These are phyloP conservation scores for Ochotona princeps DNA, from an alignment of 2,113 vertebrate species.

Conservation along the genomic window DNA sequence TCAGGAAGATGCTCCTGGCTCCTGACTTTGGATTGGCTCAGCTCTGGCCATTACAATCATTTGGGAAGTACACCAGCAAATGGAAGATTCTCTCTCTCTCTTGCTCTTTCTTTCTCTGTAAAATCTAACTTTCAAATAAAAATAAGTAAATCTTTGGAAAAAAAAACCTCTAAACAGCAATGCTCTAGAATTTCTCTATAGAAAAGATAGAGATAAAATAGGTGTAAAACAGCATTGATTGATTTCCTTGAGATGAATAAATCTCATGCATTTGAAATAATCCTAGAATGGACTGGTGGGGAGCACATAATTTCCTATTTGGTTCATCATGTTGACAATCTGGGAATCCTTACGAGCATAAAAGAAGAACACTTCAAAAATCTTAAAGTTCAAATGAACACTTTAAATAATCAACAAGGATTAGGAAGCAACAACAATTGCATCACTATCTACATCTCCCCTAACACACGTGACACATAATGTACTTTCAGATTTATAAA, in stretches of 20 bases:
- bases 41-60: no score
- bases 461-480: not conserved
- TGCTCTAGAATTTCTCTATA: not conserved
- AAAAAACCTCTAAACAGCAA: not conserved
- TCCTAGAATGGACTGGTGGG: not conserved
- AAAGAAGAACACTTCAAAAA: conserved; percentile 12
- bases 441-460: not conserved
- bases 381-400: not conserved
- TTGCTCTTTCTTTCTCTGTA: no score
- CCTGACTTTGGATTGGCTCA: no score
- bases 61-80: no score
- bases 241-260: not conserved
- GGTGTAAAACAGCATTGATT: not conserved
- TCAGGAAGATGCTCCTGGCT: no score
- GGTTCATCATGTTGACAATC: not conserved
- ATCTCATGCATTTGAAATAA: not conserved
- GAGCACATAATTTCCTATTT: not conserved
- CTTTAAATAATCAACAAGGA: not conserved
- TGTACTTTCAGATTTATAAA: not conserved
- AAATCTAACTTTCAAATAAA: no score
- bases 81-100: no score
- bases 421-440: not conserved
- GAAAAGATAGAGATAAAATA: not conserved
- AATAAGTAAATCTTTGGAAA: no score
- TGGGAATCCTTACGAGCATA: not conserved